Evolutionary conservation across 2,797 vertebrate genomes (phyloP).

Genomic region (Hyperoplus immaculatus): DNA sequence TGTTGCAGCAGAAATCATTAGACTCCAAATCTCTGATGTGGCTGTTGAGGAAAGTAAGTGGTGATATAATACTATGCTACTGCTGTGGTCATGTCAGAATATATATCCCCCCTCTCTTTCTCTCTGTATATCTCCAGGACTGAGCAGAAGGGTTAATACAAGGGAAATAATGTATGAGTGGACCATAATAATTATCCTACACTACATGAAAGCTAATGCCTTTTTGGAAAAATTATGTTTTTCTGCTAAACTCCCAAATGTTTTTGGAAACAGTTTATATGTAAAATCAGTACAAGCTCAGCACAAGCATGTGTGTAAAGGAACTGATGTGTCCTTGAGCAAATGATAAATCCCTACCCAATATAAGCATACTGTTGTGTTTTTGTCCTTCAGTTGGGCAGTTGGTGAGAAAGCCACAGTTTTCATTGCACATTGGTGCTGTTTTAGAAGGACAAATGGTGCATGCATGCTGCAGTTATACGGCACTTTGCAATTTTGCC

Average conservation of each 20-base stretch:
- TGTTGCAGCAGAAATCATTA: constrained; percentile 71
- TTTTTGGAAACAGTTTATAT: neutral
- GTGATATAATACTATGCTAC: constrained; percentile 62
- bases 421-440: neutral
- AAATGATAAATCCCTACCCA: neutral
- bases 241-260: neutral
- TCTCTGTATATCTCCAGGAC: neutral
- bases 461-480: neutral
- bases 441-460: neutral
- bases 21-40: constrained; percentile 65
- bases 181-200: neutral
- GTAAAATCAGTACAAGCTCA: neutral
- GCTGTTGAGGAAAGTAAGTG: constrained; percentile 56
- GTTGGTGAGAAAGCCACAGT: neutral
- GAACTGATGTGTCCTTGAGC: constrained; percentile 5
- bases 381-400: neutral
- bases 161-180: neutral
- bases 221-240: neutral
- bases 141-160: neutral
- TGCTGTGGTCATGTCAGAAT: constrained; percentile 18
- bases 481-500: too few species aligned
- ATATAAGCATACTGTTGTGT: neutral
- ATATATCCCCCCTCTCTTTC: neutral
- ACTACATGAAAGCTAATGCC: constrained; percentile 3
- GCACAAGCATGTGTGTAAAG: neutral